Conservation (phyloP, 2,797 vertebrate genomes). For the Anabas testudineus region DNA sequence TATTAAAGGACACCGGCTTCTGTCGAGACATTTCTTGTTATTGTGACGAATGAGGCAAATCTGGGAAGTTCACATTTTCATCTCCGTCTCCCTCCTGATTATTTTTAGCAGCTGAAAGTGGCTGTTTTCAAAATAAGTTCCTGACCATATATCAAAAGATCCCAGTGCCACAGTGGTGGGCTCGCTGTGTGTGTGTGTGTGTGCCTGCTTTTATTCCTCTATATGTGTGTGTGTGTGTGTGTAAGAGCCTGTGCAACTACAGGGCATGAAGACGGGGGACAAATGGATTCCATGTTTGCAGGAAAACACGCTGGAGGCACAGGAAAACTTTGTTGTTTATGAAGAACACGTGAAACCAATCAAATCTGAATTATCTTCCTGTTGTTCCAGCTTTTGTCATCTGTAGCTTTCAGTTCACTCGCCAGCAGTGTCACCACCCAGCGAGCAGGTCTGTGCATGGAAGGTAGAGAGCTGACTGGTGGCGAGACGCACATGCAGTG, state of each 20-base stretch:
- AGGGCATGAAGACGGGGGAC: conserved; percentile 71
- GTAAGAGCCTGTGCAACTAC: conserved; percentile 70
- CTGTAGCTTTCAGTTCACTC: conserved; percentile 75
- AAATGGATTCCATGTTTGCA: conserved; percentile 88
- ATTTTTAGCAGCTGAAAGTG: conserved; percentile 76
- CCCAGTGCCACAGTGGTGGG: conserved; percentile 65
- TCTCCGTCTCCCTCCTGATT: conserved; percentile 57
- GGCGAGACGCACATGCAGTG: conserved; percentile 27
- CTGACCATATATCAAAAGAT: conserved; percentile 71
- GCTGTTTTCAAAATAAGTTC: conserved; percentile 73
- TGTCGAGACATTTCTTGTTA: conserved; percentile 38
- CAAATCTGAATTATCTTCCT: conserved; percentile 87
- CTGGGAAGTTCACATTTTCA: conserved; percentile 60
- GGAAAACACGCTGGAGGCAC: conserved; percentile 81
- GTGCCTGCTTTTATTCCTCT: not conserved
- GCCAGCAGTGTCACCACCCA: conserved; percentile 86
- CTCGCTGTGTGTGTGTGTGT: conserved; percentile 26
- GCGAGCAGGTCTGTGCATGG: conserved; percentile 69
- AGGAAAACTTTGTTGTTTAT: conserved; percentile 86
- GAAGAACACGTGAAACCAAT: conserved; percentile 88
- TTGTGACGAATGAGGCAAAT: conserved; percentile 43
- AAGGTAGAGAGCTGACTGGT: conserved; percentile 33
- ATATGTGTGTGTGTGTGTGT: conserved; percentile 47
- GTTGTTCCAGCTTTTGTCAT: conserved; percentile 85
- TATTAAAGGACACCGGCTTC: conserved; percentile 15